Evolutionary conservation across 1,140 invertebrate genomes (phyloP), one percentile per base, ranked within the genome.

Genomic region (Dysdera silvatica): DNA sequence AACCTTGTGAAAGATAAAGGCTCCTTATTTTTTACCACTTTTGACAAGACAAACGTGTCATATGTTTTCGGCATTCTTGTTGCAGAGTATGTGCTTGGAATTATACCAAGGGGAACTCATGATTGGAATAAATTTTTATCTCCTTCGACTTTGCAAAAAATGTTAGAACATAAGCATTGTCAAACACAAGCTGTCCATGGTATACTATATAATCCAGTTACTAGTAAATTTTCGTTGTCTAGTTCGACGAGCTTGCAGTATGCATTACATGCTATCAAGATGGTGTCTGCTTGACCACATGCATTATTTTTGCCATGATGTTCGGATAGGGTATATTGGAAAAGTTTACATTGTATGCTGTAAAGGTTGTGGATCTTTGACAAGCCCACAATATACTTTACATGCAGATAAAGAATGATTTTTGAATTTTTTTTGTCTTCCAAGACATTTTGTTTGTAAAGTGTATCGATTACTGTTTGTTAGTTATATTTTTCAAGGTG

Each of bases 1-100:
- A 73, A 82, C 26, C 74, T 86, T 2, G 72, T 77, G 62, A 66
- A 65, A 52, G 43, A 60, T 10, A 84, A 85, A 6, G 93, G 93
- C n/a, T 90, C 86, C 1, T 78, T 97, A 56, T 95, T 97, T 74
- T 79, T 98, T 54, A 97, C 95, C 8, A 97, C 95, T 2, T 80
- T 95, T 6, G 96, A 93, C 72, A 86, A 85, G 77, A 96, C 92
- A 0, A 54, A 81, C 4, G 40, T 79, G 32, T 83, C 90, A 3
- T 88, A 85, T 77, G n/a, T 91, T 0, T 73, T 82, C 32, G 85
- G 81, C 2, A 86, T 97, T 59, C 74, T 84, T 48, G 66, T 84
- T 0, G 87, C 85, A 5, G 95, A 98, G 80, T 82, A 88, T 76
- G 56, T 93, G 2, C 67, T 91, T 0, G 77, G 79, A 32, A 20